These are phyloP conservation scores for Mechanitis mazaeus DNA, from an alignment of 2,888 invertebrate species.

Conservation along the genomic window DNA sequence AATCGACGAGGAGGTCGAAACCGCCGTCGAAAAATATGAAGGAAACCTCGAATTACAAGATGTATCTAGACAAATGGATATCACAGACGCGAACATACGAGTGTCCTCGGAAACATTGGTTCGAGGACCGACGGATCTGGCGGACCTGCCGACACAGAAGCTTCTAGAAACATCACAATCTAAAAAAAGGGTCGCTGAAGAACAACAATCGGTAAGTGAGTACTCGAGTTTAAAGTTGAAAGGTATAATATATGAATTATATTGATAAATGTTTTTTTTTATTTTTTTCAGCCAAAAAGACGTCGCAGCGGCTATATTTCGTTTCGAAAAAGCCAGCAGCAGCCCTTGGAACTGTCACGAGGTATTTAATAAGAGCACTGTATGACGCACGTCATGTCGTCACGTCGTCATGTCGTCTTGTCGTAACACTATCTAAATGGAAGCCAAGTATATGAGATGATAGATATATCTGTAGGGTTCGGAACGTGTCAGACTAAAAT, in stretches of 20 bases:
- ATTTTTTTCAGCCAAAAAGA: constrained; percentile 45
- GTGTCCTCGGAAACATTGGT: constrained; percentile 13
- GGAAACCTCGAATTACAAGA: constrained; percentile 4
- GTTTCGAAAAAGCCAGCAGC: constrained; percentile 36
- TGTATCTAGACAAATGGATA: not conserved
- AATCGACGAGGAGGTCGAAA: constrained; percentile 15
- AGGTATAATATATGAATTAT: not conserved
- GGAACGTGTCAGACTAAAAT: no score
- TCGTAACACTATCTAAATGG: no score
- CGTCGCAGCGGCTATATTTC: constrained; percentile 41
- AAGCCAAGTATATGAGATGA: no score
- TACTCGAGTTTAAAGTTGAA: constrained; percentile 5
- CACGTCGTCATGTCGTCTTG: no score
- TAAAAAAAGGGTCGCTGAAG: constrained; percentile 35
- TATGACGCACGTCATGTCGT: no score
- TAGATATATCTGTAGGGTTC: no score
- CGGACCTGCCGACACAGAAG: constrained; percentile 52
- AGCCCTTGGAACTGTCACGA: constrained; percentile 13
- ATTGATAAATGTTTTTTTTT: not conserved
- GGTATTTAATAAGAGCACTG: constrained; percentile 29
- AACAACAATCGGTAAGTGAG: constrained; percentile 27
- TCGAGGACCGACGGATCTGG: constrained; percentile 39
- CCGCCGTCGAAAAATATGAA: constrained; percentile 6
- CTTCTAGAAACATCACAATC: constrained; percentile 37
- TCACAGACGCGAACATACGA: constrained; percentile 22